A percentile compares a stretch with the other conserved stretches of the same genome.
Conservation (phyloP, 2,888 invertebrate genomes). For the Apoda limacodes region DNA sequence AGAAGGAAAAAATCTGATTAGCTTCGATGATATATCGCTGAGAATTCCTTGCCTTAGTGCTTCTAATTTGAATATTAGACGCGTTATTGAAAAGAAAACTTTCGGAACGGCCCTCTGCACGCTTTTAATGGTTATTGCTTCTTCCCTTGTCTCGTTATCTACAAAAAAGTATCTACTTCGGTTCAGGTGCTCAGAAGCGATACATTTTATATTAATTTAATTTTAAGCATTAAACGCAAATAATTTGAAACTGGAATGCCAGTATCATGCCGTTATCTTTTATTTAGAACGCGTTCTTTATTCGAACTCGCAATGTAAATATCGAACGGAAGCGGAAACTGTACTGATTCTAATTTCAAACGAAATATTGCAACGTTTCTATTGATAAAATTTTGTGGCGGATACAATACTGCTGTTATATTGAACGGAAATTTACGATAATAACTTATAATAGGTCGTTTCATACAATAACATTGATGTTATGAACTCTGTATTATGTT, state of each 20-base stretch:
- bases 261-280: constrained; percentile 45
- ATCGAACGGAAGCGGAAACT: constrained; percentile 69
- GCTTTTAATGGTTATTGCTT: constrained; percentile 66
- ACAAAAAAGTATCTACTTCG: constrained; percentile 27
- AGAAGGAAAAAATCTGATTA: constrained; percentile 56
- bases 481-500: constrained; percentile 8
- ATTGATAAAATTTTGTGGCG: constrained; percentile 62
- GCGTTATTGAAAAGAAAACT: constrained; percentile 69
- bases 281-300: constrained; percentile 55
- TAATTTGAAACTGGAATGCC: no score
- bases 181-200: constrained; percentile 32
- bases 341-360: constrained; percentile 68
- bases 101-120: constrained; percentile 52
- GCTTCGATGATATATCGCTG: constrained; percentile 62
- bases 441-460: constrained; percentile 45
- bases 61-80: constrained; percentile 69
- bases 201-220: no score
- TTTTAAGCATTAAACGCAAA: no score
- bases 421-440: constrained; percentile 65
- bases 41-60: constrained; percentile 56
- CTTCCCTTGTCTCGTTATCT: constrained; percentile 39
- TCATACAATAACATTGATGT: constrained; percentile 24
- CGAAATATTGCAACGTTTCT: constrained; percentile 60
- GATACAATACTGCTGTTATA: constrained; percentile 47
- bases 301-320: constrained; percentile 52